Evolutionary conservation across 2,797 vertebrate species (phyloP).

Genomic region (Mus spretus): DNA sequence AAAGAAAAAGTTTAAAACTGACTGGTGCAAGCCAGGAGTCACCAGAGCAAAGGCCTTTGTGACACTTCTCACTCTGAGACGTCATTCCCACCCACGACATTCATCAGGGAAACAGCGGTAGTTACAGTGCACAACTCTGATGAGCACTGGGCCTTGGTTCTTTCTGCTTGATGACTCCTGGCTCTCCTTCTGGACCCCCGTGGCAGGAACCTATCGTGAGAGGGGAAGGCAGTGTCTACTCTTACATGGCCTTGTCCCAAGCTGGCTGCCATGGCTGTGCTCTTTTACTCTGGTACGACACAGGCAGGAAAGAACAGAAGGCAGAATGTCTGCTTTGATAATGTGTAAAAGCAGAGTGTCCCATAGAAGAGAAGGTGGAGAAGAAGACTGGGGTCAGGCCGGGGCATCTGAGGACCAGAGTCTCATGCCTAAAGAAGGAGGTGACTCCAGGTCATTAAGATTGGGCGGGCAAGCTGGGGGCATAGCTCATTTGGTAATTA

Average conservation of each 20-base stretch:
- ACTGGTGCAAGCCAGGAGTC: neutral
- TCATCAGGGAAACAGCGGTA: neutral
- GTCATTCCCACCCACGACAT: neutral
- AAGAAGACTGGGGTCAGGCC: neutral
- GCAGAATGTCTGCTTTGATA: neutral
- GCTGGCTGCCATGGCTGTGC: neutral
- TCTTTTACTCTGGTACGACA: neutral
- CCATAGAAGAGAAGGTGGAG: neutral
- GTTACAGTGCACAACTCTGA: neutral
- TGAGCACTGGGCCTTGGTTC: neutral
- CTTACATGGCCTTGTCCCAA: neutral
- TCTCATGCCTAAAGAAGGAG: neutral
- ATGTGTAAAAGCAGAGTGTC: neutral
- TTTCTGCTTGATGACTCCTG: neutral
- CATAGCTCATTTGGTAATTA: neutral
- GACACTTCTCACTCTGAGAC: neutral
- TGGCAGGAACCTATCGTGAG: neutral
- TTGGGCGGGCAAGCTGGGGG: fast-evolving
- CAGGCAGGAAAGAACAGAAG: neutral
- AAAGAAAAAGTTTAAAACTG: neutral
- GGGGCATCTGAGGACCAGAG: neutral
- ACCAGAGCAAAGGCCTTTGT: neutral
- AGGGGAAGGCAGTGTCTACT: neutral
- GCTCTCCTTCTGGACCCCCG: neutral
- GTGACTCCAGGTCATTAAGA: neutral